These are phyloP conservation scores for Crocuta crocuta DNA, from an alignment of 2,113 vertebrate species.

Conservation along the genomic window DNA sequence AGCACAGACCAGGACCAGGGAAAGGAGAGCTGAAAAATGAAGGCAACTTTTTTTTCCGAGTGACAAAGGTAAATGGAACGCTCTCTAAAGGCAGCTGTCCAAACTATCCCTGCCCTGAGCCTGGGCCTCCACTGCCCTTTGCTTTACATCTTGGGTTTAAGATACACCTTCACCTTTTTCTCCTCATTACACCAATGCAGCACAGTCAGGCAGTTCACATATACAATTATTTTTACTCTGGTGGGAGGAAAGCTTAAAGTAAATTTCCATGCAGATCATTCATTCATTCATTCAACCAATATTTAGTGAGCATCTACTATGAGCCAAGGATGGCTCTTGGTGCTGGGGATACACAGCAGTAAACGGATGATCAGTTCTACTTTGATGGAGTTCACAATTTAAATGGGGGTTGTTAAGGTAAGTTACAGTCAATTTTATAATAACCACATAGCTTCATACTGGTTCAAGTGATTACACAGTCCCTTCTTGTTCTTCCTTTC, in stretches of 20 bases:
- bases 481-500: constrained; percentile 5
- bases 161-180: constrained; percentile 9
- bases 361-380: not conserved
- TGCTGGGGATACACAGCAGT: not conserved
- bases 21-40: constrained; percentile 39
- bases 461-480: not conserved
- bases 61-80: constrained; percentile 32
- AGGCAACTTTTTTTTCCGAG: constrained; percentile 20
- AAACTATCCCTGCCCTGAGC: not conserved
- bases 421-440: constrained; percentile 13
- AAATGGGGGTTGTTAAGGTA: constrained; percentile 17
- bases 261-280: constrained; percentile 21
- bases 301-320: not conserved
- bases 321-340: not conserved
- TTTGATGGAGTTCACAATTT: constrained; percentile 47
- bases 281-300: constrained; percentile 52
- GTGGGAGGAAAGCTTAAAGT: constrained; percentile 13
- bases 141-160: constrained; percentile 20
- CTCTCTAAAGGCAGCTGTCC: not conserved
- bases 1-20: constrained; percentile 2
- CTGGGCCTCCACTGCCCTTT: not conserved
- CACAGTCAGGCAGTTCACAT: not conserved
- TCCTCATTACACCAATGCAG: not conserved
- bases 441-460: not conserved
- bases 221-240: constrained; percentile 6